Evolutionary conservation across 35 echinoderm and acorn worm species (phyloP).

Genomic region (Apostichopus californicus): DNA sequence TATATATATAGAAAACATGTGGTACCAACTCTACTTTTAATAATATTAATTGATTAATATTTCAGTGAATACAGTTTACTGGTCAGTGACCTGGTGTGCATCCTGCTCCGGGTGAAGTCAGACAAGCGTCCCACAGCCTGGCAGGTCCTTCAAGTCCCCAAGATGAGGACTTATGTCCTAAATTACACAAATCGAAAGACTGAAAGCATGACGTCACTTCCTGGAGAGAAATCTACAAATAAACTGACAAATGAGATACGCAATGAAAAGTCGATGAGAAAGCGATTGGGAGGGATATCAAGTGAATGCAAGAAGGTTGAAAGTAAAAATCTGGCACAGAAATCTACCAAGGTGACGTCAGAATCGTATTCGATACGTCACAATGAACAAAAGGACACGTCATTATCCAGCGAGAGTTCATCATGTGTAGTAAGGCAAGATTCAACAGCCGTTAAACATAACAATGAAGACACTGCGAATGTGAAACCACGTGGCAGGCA

Average conservation of each 20-base stretch:
- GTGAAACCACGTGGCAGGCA: too few relatives aligned
- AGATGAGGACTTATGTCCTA: constrained; percentile 43
- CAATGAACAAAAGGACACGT: background rate
- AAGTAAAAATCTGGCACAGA: background rate
- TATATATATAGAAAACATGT: too few relatives aligned
- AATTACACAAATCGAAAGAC: constrained; percentile 54
- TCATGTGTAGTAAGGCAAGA: background rate
- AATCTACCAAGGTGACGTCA: background rate
- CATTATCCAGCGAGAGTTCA: background rate
- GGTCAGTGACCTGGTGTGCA: constrained; percentile 65
- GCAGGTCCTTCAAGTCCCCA: constrained; percentile 61
- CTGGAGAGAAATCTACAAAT: background rate
- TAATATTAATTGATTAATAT: background rate
- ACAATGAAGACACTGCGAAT: too few relatives aligned
- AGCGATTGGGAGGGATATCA: background rate
- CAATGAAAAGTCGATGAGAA: background rate
- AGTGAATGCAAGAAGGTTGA: background rate
- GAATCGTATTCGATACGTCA: too few relatives aligned
- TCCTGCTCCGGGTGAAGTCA: constrained; percentile 75
- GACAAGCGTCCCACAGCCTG: constrained; percentile 72
- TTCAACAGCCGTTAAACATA: too few relatives aligned
- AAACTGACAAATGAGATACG: background rate
- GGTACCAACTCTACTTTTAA: too few relatives aligned
- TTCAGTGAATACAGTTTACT: constrained; percentile 72
- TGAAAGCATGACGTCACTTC: constrained; percentile 42